phyloP scores from a whole-genome alignment of 2,113 vertebrate genomes.

The Hippoglossus stenolepis region DNA sequence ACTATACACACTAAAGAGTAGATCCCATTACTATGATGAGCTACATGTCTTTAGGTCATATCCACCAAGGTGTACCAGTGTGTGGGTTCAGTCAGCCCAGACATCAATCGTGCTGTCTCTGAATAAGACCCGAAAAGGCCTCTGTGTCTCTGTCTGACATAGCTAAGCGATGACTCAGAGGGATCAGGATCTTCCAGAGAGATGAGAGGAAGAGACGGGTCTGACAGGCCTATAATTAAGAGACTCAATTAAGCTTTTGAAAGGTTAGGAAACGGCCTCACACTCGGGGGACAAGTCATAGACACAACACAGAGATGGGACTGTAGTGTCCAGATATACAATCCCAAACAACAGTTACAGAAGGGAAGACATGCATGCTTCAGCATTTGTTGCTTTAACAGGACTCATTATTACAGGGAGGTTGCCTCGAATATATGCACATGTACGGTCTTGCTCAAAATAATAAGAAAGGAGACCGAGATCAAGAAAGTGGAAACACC shows the following conservation, averaged over 20 bases:
- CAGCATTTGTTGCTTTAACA: conserved; percentile 34
- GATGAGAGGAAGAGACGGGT: conserved; percentile 76
- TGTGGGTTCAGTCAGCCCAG: conserved; percentile 52
- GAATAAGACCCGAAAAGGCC: conserved; percentile 65
- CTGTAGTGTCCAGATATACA: conserved; percentile 44
- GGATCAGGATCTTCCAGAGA: conserved; percentile 81
- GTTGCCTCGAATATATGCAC: conserved; percentile 54
- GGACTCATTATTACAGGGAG: conserved; percentile 37
- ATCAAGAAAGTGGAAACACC: conserved; percentile 25
- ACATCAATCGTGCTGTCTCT: conserved; percentile 71
- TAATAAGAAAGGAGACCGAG: conserved; percentile 22
- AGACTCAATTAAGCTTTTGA: conserved; percentile 83
- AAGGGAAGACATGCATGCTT: background rate
- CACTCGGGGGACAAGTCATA: conserved; percentile 48
- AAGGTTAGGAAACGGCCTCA: conserved; percentile 72
- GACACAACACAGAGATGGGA: conserved; percentile 31
- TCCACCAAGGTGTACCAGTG: conserved; percentile 28
- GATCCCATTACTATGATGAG: conserved; percentile 17
- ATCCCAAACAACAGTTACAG: background rate
- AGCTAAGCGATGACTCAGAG: conserved; percentile 79
- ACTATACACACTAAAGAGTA: background rate
- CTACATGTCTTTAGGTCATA: conserved; percentile 32
- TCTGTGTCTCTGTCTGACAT: conserved; percentile 71
- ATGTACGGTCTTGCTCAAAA: conserved; percentile 74
- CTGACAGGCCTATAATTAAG: conserved; percentile 85